These are phyloP conservation scores for Anoplophora glabripennis DNA, from an alignment of 1,140 invertebrate genomes.

Conservation along the genomic window DNA sequence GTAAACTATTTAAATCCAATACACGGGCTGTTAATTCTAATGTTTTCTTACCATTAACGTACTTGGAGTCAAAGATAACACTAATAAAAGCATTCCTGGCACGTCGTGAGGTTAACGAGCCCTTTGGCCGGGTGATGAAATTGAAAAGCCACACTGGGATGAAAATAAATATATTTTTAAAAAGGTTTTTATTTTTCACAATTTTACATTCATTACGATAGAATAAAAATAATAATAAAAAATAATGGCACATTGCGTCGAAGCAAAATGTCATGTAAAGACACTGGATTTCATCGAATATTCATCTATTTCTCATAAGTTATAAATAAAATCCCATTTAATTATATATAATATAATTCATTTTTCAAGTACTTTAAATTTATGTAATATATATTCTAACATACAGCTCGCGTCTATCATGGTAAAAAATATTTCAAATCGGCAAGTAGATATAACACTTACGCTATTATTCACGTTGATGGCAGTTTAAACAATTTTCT, in stretches of 20 bases:
- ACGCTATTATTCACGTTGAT: constrained; percentile 18
- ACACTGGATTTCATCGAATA: constrained; percentile 22
- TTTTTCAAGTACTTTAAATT: constrained; percentile 1
- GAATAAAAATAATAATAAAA: constrained; percentile 30
- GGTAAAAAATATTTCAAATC: constrained; percentile 22
- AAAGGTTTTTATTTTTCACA: too few relatives aligned
- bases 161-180: too few relatives aligned
- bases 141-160: too few relatives aligned
- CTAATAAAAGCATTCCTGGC: too few relatives aligned
- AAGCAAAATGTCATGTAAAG: constrained; percentile 33
- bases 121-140: too few relatives aligned
- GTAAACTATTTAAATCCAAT: too few relatives aligned
- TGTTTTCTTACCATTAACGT: too few relatives aligned
- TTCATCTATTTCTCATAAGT: constrained; percentile 5
- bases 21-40: too few relatives aligned
- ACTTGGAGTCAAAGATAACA: too few relatives aligned
- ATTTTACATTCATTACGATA: neutral
- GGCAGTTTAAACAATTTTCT: constrained; percentile 15
- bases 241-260: constrained; percentile 33
- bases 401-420: constrained; percentile 21
- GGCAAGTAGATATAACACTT: constrained; percentile 21
- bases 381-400: constrained; percentile 7
- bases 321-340: constrained; percentile 26
- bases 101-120: too few relatives aligned
- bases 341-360: neutral